Evolutionary conservation across 2,113 vertebrate species (phyloP).

Genomic region (Ictidomys tridecemlineatus): DNA sequence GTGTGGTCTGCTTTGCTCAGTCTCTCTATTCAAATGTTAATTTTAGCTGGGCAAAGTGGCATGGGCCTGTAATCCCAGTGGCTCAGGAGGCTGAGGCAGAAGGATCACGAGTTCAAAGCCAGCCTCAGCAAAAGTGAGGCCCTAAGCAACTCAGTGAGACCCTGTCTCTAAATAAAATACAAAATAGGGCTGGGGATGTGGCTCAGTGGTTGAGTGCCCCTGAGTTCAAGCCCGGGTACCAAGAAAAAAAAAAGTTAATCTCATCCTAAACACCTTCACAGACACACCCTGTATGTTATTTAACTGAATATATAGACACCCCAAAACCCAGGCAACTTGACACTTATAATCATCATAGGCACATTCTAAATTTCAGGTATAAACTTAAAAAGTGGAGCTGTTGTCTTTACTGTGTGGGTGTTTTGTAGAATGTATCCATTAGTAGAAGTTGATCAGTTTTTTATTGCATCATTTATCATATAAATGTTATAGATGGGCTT

Average conservation of each 20-base stretch:
- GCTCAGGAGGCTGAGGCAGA: no score
- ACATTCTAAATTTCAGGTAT: background rate
- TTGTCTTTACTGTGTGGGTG: background rate
- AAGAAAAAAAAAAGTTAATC: background rate
- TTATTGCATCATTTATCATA: slow-evolving; percentile 6
- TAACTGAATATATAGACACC: background rate
- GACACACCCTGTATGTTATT: background rate
- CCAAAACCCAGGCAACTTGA: background rate
- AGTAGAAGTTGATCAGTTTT: slow-evolving; percentile 52
- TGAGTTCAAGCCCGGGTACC: no score
- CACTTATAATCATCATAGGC: background rate
- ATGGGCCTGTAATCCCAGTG: no score
- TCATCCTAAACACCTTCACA: background rate
- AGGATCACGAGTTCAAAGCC: no score
- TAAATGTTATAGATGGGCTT: slow-evolving; percentile 23
- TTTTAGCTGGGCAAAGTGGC: no score
- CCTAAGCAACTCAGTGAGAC: no score
- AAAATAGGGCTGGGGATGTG: no score
- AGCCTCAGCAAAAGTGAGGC: no score
- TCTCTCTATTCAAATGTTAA: background rate
- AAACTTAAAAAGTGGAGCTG: background rate
- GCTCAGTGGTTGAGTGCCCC: no score
- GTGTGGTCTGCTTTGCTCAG: background rate
- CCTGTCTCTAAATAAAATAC: no score
- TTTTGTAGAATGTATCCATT: background rate